Conservation (phyloP, 2,797 vertebrate genomes). For the Sebastolobus alascanus region DNA sequence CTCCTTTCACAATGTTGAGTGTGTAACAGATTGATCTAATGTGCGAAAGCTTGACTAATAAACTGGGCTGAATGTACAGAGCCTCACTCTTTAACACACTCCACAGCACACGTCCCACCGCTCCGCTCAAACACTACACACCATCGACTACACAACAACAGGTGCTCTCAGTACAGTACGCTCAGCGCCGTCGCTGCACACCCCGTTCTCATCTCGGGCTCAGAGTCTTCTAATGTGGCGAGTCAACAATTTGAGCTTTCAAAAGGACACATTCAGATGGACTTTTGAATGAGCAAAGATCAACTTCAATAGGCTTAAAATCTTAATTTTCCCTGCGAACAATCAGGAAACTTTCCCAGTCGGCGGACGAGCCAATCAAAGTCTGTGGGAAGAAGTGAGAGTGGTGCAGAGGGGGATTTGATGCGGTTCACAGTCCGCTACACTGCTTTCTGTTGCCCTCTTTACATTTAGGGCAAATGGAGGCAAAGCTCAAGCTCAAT, state of each 20-base stretch:
- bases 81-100: conserved; percentile 43
- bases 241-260: conserved; percentile 77
- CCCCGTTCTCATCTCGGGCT: conserved; percentile 44
- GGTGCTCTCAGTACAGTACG: conserved; percentile 73
- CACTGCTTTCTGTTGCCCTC: conserved; percentile 82
- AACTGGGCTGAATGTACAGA: conserved; percentile 31
- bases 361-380: conserved; percentile 82
- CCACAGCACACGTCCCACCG: conserved; percentile 42
- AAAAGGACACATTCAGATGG: conserved; percentile 82
- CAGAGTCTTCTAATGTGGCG: conserved; percentile 67
- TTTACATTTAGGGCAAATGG: conserved; percentile 83
- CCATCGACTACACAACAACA: conserved; percentile 62
- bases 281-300: conserved; percentile 85
- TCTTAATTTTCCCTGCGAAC: conserved; percentile 87
- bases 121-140: conserved; percentile 49
- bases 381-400: conserved; percentile 80
- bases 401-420: conserved; percentile 83
- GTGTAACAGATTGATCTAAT: background rate
- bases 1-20: conserved; percentile 1
- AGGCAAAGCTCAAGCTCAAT: conserved; percentile 81
- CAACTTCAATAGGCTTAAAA: conserved; percentile 90
- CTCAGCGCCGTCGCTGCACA: conserved; percentile 13
- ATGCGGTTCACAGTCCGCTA: conserved; percentile 88
- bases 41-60: conserved; percentile 44
- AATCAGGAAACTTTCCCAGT: conserved; percentile 86